Conservation (phyloP, 2,888 invertebrate species). For the Leptopilina drosophilae region DNA sequence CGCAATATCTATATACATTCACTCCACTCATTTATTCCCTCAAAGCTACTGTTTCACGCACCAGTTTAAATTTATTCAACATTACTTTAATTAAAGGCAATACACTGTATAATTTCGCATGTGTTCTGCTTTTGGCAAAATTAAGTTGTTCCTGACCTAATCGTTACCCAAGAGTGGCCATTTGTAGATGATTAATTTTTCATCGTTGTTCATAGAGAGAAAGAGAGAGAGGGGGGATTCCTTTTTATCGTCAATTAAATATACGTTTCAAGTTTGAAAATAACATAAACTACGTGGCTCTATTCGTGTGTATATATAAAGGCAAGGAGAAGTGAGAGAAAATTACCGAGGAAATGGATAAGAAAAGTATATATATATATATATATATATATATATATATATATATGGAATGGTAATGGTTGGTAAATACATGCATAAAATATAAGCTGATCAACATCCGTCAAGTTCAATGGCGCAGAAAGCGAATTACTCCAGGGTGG, state of each 20-base stretch:
- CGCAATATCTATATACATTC: slow-evolving; percentile 20
- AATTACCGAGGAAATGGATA: background rate
- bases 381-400: too few species aligned
- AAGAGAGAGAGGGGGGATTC: background rate
- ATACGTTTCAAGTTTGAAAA: too few species aligned
- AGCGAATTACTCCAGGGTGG: slow-evolving; percentile 26
- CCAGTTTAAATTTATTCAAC: background rate
- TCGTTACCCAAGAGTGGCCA: background rate
- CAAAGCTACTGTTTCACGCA: slow-evolving; percentile 23
- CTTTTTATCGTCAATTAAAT: background rate
- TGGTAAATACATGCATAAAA: slow-evolving; percentile 34
- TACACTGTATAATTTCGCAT: background rate
- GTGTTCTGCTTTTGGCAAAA: slow-evolving; percentile 3
- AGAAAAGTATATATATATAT: background rate
- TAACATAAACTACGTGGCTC: too few species aligned
- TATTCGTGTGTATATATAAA: too few species aligned
- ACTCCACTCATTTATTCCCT: slow-evolving; percentile 13
- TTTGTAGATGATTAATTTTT: background rate
- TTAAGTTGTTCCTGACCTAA: slow-evolving; percentile 1
- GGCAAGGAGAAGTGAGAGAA: background rate
- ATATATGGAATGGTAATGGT: background rate
- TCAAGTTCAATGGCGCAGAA: slow-evolving; percentile 38
- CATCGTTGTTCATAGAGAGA: background rate
- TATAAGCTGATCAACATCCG: slow-evolving; percentile 10
- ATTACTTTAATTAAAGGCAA: slow-evolving; percentile 19